Evolutionary conservation across 2,888 invertebrate species (phyloP), one percentile per base, ranked within the genome.

Genomic region (Octonoba sinensis): DNA sequence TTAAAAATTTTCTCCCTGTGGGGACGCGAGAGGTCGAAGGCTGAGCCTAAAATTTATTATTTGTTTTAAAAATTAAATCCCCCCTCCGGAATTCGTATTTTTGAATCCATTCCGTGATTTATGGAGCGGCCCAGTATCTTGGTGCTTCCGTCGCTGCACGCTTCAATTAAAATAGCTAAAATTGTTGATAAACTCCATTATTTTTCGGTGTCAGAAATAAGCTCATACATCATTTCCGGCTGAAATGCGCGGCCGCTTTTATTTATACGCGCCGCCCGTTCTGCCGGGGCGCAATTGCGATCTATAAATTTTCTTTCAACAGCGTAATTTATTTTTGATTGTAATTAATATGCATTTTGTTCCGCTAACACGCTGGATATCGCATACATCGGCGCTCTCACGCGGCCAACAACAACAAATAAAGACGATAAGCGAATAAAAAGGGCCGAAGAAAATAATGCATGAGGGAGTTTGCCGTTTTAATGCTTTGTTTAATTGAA

Each of bases 81-180:
- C 62, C 76, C 79, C 78, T 18, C 64, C 60, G 81, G 74, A 81
- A 74, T 81, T 81, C 69, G 59, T 81, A 81, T 81, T 81, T 81
- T 81, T 81, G 70, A 74, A 64, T 73, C 81, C 66, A 81, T 81
- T 74, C 69, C 36, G 74, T 74, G 81, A 81, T 81, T 81, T 81
- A 81, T 81, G 81, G 67, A 67, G 71, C 20, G 66, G 71, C 78
- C 78, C 71, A 59, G 54, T 59, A 73, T 36, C 73, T 65, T 67
- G 72, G 67, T 79, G 73, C 73, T 73, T 81, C 73, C 51, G 46
- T 54, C 70, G 59, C 67, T 62, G 75, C 82, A 82, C 82, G 82
- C 75, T 82, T 82, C 82, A 82, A 82, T 82, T 82, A 82, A 82
- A 82, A 82, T 82, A 82, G 82, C 82, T 82, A 82, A 82, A 82